These are phyloP conservation scores for Diachasma alloeum DNA, from an alignment of 1,140 invertebrate genomes.

Conservation along the genomic window DNA sequence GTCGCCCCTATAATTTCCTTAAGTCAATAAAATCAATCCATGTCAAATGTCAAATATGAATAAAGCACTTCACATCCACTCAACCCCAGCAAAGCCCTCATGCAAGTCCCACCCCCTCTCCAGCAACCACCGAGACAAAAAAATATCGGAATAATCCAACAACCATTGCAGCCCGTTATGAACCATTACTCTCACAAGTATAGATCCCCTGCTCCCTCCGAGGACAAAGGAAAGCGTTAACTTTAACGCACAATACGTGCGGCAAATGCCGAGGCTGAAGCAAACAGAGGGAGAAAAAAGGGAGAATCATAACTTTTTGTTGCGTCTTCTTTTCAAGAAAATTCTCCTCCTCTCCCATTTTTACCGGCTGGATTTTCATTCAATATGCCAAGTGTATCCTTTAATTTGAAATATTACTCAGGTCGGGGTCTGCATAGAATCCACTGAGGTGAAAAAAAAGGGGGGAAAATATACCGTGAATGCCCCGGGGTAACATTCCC, in stretches of 20 bases:
- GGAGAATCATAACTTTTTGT: neutral
- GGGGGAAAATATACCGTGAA: neutral
- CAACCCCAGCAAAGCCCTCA: neutral
- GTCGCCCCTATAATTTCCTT: too few species aligned
- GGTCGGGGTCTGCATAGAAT: neutral
- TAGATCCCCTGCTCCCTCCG: neutral
- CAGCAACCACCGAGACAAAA: neutral
- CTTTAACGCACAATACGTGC: neutral
- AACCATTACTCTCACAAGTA: neutral
- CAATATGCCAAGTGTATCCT: conserved; percentile 9
- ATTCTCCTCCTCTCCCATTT: neutral
- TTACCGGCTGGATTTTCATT: neutral
- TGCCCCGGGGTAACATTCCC: neutral
- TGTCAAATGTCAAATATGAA: too few species aligned
- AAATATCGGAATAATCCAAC: neutral
- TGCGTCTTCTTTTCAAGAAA: neutral
- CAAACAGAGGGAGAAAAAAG: neutral
- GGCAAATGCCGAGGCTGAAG: neutral
- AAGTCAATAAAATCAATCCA: too few species aligned
- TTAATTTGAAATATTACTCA: conserved; percentile 8
- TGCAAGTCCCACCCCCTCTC: neutral
- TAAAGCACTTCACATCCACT: neutral
- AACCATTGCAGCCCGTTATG: neutral
- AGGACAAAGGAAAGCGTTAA: neutral
- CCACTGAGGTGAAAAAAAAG: neutral